These are phyloP conservation scores for Falcaria lacertinaria DNA, from an alignment of 2,888 invertebrate genomes.

Conservation along the genomic window DNA sequence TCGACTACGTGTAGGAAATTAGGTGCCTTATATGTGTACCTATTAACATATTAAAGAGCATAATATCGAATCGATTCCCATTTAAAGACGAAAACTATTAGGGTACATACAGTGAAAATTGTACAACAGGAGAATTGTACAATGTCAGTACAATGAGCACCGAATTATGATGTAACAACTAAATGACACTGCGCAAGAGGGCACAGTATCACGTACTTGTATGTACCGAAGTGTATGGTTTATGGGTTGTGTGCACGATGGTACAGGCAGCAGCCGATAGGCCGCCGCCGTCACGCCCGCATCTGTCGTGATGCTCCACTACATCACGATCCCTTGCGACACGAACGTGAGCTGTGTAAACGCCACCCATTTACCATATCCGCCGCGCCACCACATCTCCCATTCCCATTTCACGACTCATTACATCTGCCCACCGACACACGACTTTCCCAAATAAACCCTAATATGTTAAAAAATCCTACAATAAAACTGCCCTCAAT, in stretches of 20 bases:
- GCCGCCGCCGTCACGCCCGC: slow-evolving; percentile 15
- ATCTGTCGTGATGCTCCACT: slow-evolving; percentile 25
- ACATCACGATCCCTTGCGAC: slow-evolving; percentile 19
- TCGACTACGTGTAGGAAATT: too few species aligned
- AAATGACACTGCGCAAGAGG: background rate
- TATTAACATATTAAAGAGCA: too few species aligned
- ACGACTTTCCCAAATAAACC: slow-evolving; percentile 24
- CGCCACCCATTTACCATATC: slow-evolving; percentile 7
- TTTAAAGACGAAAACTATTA: too few species aligned
- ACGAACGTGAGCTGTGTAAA: slow-evolving; percentile 21
- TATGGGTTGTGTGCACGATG: background rate
- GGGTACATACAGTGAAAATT: too few species aligned
- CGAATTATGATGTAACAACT: too few species aligned
- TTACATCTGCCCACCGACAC: slow-evolving; percentile 15
- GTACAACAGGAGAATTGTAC: too few species aligned
- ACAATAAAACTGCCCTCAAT: slow-evolving; percentile 31
- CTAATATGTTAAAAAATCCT: slow-evolving; percentile 35
- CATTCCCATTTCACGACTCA: slow-evolving; percentile 37
- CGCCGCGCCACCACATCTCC: slow-evolving; percentile 23
- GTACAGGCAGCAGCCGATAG: slow-evolving; percentile 1
- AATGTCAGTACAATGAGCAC: too few species aligned
- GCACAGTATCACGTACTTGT: background rate
- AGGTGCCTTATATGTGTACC: too few species aligned
- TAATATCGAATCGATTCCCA: too few species aligned
- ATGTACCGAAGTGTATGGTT: background rate